These are phyloP conservation scores for Dipodomys ordii DNA, from an alignment of 2,113 vertebrate species.

Conservation along the genomic window DNA sequence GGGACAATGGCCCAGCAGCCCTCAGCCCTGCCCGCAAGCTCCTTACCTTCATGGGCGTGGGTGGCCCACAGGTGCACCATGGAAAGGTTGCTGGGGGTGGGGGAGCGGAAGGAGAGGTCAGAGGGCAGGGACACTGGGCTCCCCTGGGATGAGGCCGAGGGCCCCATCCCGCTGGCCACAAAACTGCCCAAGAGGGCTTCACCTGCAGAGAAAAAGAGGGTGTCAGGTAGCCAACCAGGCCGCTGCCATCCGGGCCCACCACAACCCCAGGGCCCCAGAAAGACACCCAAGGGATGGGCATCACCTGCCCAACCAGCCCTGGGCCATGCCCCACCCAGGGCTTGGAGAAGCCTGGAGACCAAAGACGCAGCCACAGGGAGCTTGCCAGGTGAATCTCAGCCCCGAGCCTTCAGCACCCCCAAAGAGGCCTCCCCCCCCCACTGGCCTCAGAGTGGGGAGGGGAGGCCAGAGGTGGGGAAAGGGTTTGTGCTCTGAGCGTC, in stretches of 20 bases:
- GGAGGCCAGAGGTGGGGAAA: constrained; percentile 23
- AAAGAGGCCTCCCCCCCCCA: not conserved
- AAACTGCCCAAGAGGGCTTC: constrained; percentile 92
- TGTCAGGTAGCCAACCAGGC: constrained; percentile 39
- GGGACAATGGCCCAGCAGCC: constrained; percentile 31
- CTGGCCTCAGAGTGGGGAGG: not conserved
- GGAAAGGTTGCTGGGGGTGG: constrained; percentile 90
- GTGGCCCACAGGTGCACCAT: constrained; percentile 91
- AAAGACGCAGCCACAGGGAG: not conserved
- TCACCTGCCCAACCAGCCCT: not conserved
- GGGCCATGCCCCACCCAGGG: too few relatives aligned
- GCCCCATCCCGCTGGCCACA: constrained; percentile 84
- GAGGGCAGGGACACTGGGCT: constrained; percentile 83
- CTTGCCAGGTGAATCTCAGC: too few relatives aligned
- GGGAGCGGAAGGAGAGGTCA: constrained; percentile 89
- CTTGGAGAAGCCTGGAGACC: not conserved
- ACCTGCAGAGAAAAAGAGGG: constrained; percentile 82
- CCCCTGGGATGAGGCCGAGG: constrained; percentile 83
- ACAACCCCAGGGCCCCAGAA: not conserved
- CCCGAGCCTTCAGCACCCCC: rapidly evolving
- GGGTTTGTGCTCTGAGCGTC: not conserved
- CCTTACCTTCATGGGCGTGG: constrained; percentile 89
- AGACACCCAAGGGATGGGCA: not conserved
- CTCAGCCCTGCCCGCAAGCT: constrained; percentile 27
- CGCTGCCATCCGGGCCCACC: not conserved